Conservation (phyloP, 35 echinoderm and acorn worm species). For the Patiria miniata region DNA sequence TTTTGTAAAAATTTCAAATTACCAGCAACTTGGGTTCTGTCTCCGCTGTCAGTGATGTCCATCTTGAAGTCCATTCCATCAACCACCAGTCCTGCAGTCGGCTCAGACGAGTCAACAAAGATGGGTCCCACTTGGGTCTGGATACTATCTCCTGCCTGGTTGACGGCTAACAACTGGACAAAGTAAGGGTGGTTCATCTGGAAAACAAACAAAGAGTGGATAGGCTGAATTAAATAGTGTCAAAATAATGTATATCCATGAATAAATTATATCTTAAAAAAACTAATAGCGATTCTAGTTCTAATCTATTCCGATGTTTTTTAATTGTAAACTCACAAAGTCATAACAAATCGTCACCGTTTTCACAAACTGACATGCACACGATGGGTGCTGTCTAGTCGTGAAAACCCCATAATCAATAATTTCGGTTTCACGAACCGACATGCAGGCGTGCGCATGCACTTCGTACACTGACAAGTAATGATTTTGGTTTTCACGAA, state of each 20-base stretch:
- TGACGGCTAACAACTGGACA: conserved; percentile 38
- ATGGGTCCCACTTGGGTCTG: conserved; percentile 26
- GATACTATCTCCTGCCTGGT: conserved; percentile 19
- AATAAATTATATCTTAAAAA: background rate
- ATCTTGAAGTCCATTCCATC: conserved; percentile 51
- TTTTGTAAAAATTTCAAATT: background rate
- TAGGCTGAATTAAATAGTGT: background rate
- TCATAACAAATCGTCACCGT: background rate
- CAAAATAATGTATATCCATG: background rate
- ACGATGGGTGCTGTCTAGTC: too few relatives aligned
- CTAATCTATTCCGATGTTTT: background rate
- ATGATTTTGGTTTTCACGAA: too few relatives aligned
- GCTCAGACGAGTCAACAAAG: conserved; percentile 30
- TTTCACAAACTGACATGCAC: too few relatives aligned
- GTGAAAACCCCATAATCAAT: too few relatives aligned
- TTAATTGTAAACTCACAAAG: background rate
- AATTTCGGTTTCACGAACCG: too few relatives aligned
- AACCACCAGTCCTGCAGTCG: conserved; percentile 32
- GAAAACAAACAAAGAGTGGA: background rate
- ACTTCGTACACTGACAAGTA: too few relatives aligned
- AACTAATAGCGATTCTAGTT: background rate
- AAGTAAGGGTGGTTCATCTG: conserved; percentile 41
- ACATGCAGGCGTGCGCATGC: too few relatives aligned
- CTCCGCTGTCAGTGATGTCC: conserved; percentile 1
- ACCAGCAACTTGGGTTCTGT: conserved; percentile 31